Evolutionary conservation across 2,113 vertebrate species (phyloP), one percentile per base, ranked within the genome.

Genomic region (Eidolon helvum): DNA sequence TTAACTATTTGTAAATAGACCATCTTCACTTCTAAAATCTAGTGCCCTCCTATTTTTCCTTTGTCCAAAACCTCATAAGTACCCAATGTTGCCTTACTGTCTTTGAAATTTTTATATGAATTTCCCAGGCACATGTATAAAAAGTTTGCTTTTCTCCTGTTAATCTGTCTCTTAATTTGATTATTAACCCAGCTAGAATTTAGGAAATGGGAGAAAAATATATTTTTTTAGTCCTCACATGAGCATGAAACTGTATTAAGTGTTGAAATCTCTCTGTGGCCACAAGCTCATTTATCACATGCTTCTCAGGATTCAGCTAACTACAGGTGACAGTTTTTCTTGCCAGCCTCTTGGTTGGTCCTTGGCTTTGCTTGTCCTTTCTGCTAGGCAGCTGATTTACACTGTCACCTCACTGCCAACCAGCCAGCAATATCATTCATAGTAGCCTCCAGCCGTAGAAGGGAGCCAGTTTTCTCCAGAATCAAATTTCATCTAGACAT

Each of bases 391-490:
- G 35, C 5, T 87, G 35, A 45, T 50, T 80, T 69, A 80, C 6
- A 93, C 15, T 38, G 18, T 63, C 50, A 38, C 26, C 53, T 66
- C 50, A 69, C 7, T 69, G 43, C 33, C 10, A 22, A 55, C 40
- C 18, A 57, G n/a, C 19, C 50, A 8, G 40, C 61, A 50, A 82
- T 16, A 48, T 87, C 79, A 50, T 4, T 55, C 74, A 50, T 8
- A 7, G 18, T 15, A 4, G 40, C 28, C 3, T 5, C 40, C 40
- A 66, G 18, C 30, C 50, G 45, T 0, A 0, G 40, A 69, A 40
- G 45, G 26, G 82, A 82, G 45, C n/a, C 33, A 68, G 7, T 16
- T n/a, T 59, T 65, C 50, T 87, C 4, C 5, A 21, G 57, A 66
- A 59, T 28, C 40, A 1, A 59, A 59, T n/a, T n/a, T 26, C 15